Conservation (phyloP, 2,888 invertebrate species). For the Vesta saturnalis region DNA sequence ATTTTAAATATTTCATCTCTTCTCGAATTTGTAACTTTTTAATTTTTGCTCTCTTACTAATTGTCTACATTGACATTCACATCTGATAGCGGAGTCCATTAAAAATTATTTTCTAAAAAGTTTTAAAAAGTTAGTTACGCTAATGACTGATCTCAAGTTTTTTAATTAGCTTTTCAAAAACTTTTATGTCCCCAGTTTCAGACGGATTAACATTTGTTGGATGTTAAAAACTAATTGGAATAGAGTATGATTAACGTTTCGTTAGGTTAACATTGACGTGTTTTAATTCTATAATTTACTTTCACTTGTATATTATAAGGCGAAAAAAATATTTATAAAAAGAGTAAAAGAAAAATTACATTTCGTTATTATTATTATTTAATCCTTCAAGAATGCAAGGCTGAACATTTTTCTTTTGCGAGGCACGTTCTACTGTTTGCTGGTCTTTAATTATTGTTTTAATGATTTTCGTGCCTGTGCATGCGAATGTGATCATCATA, state of each 20-base stretch:
- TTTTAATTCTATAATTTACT: not conserved
- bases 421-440: conserved; percentile 34
- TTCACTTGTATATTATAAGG: too few relatives aligned
- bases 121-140: conserved; percentile 40
- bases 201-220: conserved; percentile 40
- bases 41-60: conserved; percentile 6
- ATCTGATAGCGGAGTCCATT: conserved; percentile 41
- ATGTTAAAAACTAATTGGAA: conserved; percentile 22
- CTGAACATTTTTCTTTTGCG: conserved; percentile 29
- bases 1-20: not conserved
- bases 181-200: conserved; percentile 39
- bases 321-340: too few relatives aligned
- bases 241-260: conserved; percentile 1
- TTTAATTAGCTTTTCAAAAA: conserved; percentile 41
- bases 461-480: conserved; percentile 35
- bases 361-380: conserved; percentile 16
- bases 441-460: conserved; percentile 36
- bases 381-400: conserved; percentile 26
- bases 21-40: conserved; percentile 10
- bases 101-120: conserved; percentile 40
- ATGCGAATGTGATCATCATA: conserved; percentile 21
- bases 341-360: too few relatives aligned
- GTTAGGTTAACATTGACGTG: not conserved
- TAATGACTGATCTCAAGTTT: conserved; percentile 42
- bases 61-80: conserved; percentile 35